Evolutionary conservation across 2,113 vertebrate species (phyloP).

Genomic region (Odocoileus virginianus): DNA sequence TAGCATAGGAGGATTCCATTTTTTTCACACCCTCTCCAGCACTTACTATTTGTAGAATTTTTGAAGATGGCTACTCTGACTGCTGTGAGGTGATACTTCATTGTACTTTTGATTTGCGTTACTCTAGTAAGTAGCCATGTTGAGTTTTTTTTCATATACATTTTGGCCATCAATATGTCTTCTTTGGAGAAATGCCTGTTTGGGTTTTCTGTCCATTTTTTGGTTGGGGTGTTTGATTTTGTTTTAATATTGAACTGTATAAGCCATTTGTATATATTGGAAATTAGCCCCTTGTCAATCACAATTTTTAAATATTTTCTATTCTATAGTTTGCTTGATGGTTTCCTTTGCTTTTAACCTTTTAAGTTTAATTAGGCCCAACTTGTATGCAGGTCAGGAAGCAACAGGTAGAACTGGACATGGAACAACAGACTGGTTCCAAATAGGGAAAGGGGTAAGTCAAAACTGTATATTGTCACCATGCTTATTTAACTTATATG

Average conservation of each 20-base stretch:
- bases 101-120: neutral
- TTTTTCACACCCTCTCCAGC: neutral
- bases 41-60: neutral
- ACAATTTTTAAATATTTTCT: neutral
- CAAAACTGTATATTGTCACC: no score
- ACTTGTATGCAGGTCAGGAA: no score
- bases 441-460: no score
- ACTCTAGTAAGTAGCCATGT: neutral
- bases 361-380: neutral
- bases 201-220: neutral
- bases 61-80: neutral
- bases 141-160: neutral
- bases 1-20: neutral
- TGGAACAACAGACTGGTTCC: no score
- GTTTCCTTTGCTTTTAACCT: neutral
- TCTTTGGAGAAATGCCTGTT: neutral
- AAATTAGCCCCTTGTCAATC: neutral
- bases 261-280: neutral
- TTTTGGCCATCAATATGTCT: neutral
- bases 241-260: neutral
- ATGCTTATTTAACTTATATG: no score
- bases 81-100: neutral
- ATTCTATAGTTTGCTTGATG: neutral
- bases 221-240: neutral
- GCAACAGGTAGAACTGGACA: no score